Base-by-base conservation (phyloP, 2,797 vertebrate species). In the Manis pentadactyla region DNA sequence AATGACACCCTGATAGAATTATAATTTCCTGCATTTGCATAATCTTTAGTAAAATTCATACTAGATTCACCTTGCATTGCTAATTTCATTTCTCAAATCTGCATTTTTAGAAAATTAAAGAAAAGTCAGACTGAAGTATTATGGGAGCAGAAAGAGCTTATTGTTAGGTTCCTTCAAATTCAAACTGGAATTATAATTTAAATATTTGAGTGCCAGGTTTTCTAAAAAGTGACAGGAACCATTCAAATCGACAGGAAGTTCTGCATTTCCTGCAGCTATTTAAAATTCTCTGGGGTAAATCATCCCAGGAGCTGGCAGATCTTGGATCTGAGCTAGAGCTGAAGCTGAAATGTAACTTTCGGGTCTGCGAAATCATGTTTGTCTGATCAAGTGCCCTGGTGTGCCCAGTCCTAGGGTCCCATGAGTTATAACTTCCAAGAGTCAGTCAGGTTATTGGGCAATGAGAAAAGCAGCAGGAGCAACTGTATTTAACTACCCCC, bases 1-100 rank as follows among this genome's bases (percentile, higher is more conserved):
- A 98, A 98, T 98, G 98, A 98, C 98, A 98, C 97, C 97, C 98
- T 98, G 98, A 98, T 90, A 98, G 98, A 98, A 98, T 98, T 98
- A 98, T 98, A 98, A 98, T 98, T 98, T 98, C 86, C 95, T 17
- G 2, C 89, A 98, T 98, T 98, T 98, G 97, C 98, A 98, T 98
- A 98, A 98, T 98, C 97, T 98, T 98, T 96, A 95, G 96, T 96
- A 97, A 97, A 98, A 98, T 98, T 98, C 98, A 97, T 97, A 97
- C 97, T 97, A 96, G 96, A 96, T 97, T 97, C 98, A 98, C 98
- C 98, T 98, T 98, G 97, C 89, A 75, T 94, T 95, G 74, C 96
- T 96, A 97, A 96, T 97, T 98, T 97, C 61, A 4, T 79, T 97
- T 97, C 86, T 92, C 89, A 98, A 98, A 97, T 2, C 93, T 97